phyloP scores from a whole-genome alignment of 2,888 invertebrate species.

The Trisateles emortualis region DNA sequence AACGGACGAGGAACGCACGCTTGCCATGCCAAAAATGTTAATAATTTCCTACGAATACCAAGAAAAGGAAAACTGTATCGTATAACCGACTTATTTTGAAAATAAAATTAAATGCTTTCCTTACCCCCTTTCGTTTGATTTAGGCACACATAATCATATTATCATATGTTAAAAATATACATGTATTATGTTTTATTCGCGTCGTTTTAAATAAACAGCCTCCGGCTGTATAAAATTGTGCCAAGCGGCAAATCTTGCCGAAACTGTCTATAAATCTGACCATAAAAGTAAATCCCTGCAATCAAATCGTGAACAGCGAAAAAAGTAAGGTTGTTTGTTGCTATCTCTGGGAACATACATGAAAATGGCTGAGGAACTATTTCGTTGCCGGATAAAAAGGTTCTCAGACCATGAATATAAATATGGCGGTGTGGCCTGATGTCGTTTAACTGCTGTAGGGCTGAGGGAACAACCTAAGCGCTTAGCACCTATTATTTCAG shows the following conservation, averaged over 20 bases:
- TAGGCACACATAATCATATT: background rate
- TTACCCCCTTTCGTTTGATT: background rate
- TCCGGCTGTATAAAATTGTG: slow-evolving; percentile 62
- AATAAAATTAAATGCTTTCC: background rate
- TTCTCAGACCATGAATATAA: slow-evolving; percentile 79
- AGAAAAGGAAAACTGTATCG: slow-evolving; percentile 15
- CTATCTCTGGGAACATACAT: slow-evolving; percentile 75
- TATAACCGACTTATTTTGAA: background rate
- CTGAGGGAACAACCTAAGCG: slow-evolving; percentile 43
- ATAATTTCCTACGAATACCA: slow-evolving; percentile 11
- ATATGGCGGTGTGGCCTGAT: slow-evolving; percentile 67
- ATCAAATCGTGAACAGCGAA: slow-evolving; percentile 82
- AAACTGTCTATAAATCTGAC: slow-evolving; percentile 83
- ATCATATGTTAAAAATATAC: slow-evolving; percentile 13
- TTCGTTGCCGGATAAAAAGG: slow-evolving; percentile 73
- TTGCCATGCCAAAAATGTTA: slow-evolving; percentile 32
- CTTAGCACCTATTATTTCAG: slow-evolving; percentile 34
- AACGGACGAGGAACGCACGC: slow-evolving; percentile 22
- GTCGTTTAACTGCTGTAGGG: slow-evolving; percentile 62
- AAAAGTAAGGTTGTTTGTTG: slow-evolving; percentile 83
- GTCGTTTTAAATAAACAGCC: slow-evolving; percentile 63
- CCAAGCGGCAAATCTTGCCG: slow-evolving; percentile 71
- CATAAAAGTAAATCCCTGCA: slow-evolving; percentile 85
- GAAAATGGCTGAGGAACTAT: slow-evolving; percentile 76
- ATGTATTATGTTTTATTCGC: slow-evolving; percentile 53